Conservation (phyloP, 2,113 vertebrate species). For the Lethenteron camtschaticum region DNA sequence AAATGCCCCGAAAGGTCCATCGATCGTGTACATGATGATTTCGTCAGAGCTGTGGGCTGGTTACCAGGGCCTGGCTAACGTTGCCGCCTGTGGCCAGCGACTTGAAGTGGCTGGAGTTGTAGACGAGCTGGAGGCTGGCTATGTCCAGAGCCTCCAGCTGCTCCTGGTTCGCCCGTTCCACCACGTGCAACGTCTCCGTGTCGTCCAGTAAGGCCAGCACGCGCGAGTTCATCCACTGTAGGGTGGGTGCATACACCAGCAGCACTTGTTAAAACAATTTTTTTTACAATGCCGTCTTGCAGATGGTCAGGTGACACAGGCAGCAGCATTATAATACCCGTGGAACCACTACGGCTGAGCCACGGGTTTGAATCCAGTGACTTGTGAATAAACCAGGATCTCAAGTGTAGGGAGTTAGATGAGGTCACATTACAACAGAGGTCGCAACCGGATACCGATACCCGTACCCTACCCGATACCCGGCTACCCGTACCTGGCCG, state of each 20-base stretch:
- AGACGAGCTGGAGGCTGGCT: slow-evolving; percentile 73
- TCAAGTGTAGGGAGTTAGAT: too few species aligned
- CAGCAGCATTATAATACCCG: neutral
- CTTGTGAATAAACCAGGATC: too few species aligned
- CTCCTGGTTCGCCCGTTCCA: slow-evolving; percentile 73
- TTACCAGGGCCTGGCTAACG: slow-evolving; percentile 80
- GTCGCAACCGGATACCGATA: too few species aligned
- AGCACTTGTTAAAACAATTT: neutral
- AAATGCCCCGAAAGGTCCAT: too few species aligned
- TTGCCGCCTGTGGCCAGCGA: slow-evolving; percentile 86
- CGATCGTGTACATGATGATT: too few species aligned
- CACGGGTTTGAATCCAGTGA: too few species aligned
- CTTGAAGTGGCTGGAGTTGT: slow-evolving; percentile 95
- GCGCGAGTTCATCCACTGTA: slow-evolving; percentile 77
- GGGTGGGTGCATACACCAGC: slow-evolving; percentile 9
- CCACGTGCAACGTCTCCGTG: slow-evolving; percentile 66
- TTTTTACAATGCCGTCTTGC: neutral
- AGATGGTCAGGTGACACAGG: neutral
- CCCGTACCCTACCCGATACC: too few species aligned
- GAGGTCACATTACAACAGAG: too few species aligned
- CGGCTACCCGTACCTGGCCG: too few species aligned
- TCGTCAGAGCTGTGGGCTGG: slow-evolving; percentile 2
- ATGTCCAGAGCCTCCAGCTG: slow-evolving; percentile 66
- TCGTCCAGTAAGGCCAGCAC: slow-evolving; percentile 73
- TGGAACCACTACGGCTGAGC: too few species aligned